Percentiles rank a stretch among this genome's conserved stretches.
phyloP scores from a whole-genome alignment of 2,888 invertebrate genomes.

The Napeogenes inachia region DNA sequence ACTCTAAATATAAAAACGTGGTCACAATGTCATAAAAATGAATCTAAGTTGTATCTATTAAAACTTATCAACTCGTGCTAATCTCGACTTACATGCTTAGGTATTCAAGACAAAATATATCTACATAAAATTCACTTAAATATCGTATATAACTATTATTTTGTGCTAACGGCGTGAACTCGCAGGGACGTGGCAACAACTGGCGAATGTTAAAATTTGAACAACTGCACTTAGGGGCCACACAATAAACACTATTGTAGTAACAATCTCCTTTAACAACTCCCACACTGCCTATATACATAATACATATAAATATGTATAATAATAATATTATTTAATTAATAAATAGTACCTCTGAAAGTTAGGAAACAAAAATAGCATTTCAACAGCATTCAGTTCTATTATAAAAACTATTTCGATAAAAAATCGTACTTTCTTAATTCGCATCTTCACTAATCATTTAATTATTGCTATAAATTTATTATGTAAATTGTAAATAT shows the following conservation, averaged over 20 bases:
- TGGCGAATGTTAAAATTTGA: conserved; percentile 76
- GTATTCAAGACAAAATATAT: conserved; percentile 52
- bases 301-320: conserved; percentile 78
- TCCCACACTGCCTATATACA: conserved; percentile 66
- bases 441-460: conserved; percentile 66
- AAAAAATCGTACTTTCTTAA: conserved; percentile 74
- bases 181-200: conserved; percentile 67
- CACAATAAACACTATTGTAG: conserved; percentile 57
- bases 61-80: conserved; percentile 69
- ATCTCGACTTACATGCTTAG: conserved; percentile 63
- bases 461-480: conserved; percentile 73
- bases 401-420: conserved; percentile 76
- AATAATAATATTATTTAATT: conserved; percentile 76
- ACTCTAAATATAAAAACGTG: conserved; percentile 80
- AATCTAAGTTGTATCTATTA: conserved; percentile 67
- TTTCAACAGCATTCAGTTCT: conserved; percentile 71
- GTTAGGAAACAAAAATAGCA: conserved; percentile 77
- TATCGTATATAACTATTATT: conserved; percentile 35
- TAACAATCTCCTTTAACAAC: conserved; percentile 54
- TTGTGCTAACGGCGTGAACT: conserved; percentile 72
- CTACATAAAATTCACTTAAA: conserved; percentile 38
- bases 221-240: conserved; percentile 75
- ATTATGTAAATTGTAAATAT: conserved; percentile 77
- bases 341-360: conserved; percentile 80
- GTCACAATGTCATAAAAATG: conserved; percentile 75